Base-by-base conservation (phyloP, 2,888 invertebrate species). In the Copidosoma aretas region DNA sequence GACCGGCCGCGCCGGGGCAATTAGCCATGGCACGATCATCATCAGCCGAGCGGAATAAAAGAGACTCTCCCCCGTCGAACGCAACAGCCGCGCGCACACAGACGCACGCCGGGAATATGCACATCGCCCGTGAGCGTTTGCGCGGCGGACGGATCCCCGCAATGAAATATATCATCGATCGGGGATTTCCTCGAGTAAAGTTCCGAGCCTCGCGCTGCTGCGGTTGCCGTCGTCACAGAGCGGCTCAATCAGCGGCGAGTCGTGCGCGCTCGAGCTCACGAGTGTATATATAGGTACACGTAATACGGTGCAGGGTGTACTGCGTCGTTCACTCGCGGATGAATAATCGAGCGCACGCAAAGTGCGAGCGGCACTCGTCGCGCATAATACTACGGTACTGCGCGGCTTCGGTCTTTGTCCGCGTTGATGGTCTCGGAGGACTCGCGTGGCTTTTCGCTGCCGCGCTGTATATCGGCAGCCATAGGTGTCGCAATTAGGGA, bases 131-230 rank as follows among this genome's bases (percentile, higher is more conserved):
- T 14, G 10, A 10, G 8, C 41, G 8, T 14, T 41, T 14, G 14
- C 1, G 43, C 43, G 1, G 3, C 43, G 15, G 43, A n/a, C 43
- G 8, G 14, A 15, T 46, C 43, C 17, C 24, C 39, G 52, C 60
- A 68, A 60, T 63, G 43, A 64, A 64, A 68, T 64, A 64, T n/a
- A n/a, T n/a, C n/a, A 68, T 68, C 64, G 60, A 64, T 68, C 57
- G 60, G 60, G 51, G 64, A 64, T 68, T 68, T 56, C 56, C 68
- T 57, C 51, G 52, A 51, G 54, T 24, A 57, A 32, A 61, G 67
- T 56, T 57, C n/a, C 52, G n/a, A 32, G 32, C 32, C n/a, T 52
- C 10, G 46, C n/a, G 58, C n/a, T 39, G 32, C 17, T 21, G 10
- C 1, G 52, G 19, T 17, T n/a, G 15, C 10, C n/a, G 15, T 5